A percentile compares a stretch with the other conserved stretches of the same genome.
Evolutionary conservation across 1,140 invertebrate species (phyloP).

Genomic region (Apis laboriosa): DNA sequence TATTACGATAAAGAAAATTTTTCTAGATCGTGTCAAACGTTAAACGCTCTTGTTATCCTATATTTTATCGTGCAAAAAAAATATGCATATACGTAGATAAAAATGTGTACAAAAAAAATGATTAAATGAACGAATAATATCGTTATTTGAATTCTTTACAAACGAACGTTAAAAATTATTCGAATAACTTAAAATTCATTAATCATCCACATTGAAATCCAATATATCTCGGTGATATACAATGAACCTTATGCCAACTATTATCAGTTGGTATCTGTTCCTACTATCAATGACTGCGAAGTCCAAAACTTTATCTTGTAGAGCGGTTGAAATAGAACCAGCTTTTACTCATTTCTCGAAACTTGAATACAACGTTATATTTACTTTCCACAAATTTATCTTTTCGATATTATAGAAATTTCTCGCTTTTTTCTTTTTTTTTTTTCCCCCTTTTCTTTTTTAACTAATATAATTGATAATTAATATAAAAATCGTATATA

Average conservation of each 20-base stretch:
- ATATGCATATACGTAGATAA: not conserved
- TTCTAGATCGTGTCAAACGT: conserved; percentile 6
- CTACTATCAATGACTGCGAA: not conserved
- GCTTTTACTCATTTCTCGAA: conserved; percentile 13
- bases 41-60: conserved; percentile 30
- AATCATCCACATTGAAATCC: not conserved
- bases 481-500: too few species aligned
- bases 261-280: not conserved
- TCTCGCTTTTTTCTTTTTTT: not conserved
- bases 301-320: not conserved
- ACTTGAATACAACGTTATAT: not conserved
- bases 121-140: not conserved
- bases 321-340: not conserved
- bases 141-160: not conserved
- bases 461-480: too few species aligned
- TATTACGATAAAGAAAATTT: conserved; percentile 48
- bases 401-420: not conserved
- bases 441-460: not conserved
- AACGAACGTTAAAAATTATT: not conserved
- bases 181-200: not conserved
- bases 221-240: not conserved
- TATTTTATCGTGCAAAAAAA: conserved; percentile 2
- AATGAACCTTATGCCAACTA: not conserved
- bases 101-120: not conserved
- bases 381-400: not conserved